Evolutionary conservation across 1,140 invertebrate genomes (phyloP).

Genomic region (Yoshiicerus persimilis): DNA sequence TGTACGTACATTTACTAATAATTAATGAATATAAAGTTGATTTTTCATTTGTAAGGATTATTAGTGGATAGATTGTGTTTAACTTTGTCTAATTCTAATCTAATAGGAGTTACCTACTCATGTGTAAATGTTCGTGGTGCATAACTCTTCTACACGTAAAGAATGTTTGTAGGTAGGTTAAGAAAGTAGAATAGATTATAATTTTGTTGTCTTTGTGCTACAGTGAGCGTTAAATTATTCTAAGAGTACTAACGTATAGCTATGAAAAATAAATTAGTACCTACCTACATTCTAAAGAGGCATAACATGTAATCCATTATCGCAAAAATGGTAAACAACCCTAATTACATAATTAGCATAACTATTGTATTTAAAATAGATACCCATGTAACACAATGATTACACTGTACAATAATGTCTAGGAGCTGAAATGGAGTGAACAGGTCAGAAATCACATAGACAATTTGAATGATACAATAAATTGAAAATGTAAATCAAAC

Average conservation of each 20-base stretch:
- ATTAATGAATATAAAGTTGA: background rate
- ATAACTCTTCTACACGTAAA: background rate
- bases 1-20: background rate
- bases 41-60: background rate
- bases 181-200: background rate
- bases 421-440: background rate
- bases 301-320: background rate
- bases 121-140: background rate
- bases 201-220: background rate
- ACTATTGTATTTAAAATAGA: background rate
- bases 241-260: background rate
- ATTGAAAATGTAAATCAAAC: background rate
- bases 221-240: background rate
- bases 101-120: background rate
- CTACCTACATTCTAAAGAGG: background rate
- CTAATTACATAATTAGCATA: background rate
- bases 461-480: slow-evolving; percentile 12
- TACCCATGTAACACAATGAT: background rate
- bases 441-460: background rate
- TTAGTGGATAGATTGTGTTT: background rate
- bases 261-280: background rate
- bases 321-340: background rate
- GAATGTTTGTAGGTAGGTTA: background rate
- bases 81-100: background rate
- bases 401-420: background rate